Base-by-base conservation (phyloP, 2,113 vertebrate species). In the Engystomops pustulosus region DNA sequence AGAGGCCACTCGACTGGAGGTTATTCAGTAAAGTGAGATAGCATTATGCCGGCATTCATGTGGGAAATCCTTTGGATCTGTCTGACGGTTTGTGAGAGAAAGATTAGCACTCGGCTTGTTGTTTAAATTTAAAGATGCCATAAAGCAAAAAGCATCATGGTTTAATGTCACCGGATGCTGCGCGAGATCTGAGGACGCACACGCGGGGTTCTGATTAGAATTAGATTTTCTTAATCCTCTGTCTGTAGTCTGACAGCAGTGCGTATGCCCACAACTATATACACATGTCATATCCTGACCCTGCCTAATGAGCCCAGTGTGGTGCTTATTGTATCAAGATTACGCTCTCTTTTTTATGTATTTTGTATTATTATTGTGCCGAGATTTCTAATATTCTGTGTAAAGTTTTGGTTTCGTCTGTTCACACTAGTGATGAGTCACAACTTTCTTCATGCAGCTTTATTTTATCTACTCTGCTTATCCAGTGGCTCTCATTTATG, bases 11-110 rank as follows among this genome's bases (percentile, higher is more conserved):
- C 51, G 75, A 78, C 51, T 60, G 53, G 75, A 78, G 51, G 75
- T 78, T 78, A 78, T 78, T 78, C 75, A 41, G 75, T 78, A 78
- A 78, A 78, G 75, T 58, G 51, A 78, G 75, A 78, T 78, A 78
- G 49, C 75, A 78, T 78, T 78, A 78, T 60, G 51, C 32, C n/a
- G n/a, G 32, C 53, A 38, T 58, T 78, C 51, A 78, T 25, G 51
- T 60, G 51, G 51, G 51, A 78, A 78, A 78, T 78, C 75, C 51
- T 58, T 55, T 38, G 51, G 32, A 78, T 78, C 34, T 78, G 30
- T 78, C 75, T 78, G 75, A 60, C 51, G 30, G 75, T 38, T 78
- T 60, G 51, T 17, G 51, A 47, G 25, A 49, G 45, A 41, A 58
- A 78, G 49, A 78, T 78, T 78, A 74, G 18, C 34, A 41, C 34